Base-by-base conservation (phyloP, 2,888 invertebrate species). In the Yponomeuta evonymella region DNA sequence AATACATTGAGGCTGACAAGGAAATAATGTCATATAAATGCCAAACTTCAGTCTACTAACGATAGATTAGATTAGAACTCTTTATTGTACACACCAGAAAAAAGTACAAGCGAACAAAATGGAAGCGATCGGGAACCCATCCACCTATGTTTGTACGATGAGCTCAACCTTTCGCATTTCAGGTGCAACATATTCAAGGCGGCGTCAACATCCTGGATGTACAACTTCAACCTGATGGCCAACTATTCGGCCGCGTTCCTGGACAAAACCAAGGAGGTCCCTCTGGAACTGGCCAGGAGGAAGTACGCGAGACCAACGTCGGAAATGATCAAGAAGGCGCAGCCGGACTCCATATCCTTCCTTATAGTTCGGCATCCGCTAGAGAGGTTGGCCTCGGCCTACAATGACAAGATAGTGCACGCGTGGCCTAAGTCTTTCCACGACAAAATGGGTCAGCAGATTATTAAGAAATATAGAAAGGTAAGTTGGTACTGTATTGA, bases 191-290 rank as follows among this genome's bases (percentile, higher is more conserved):
- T 96, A 73, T 96, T 96, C 83, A 96, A 96, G 92, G 96, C 96
- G 6, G 96, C 96, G 2, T 97, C 97, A n/a, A 96, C 97, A 29
- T 97, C 97, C 0, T 97, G 97, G 97, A 96, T 97, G 95, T 97
- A 97, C 88, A 97, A 97, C 88, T 97, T 97, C 87, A 97, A 97
- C 86, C 88, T 96, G 70, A 94, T 97, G 86, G 97, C 97, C 10
- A 97, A 97, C 78, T 96, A 97, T 85, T 94, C 95, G 72, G 94
- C 96, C 11, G 94, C 94, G 70, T 97, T 95, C 88, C 89, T 97
- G 76, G 95, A 95, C 81, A 95, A 95, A 79, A 96, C 95, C 72
- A 96, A 96, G 83, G 93, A 95, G 79, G 96, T 97, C 70, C 96
- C 96, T 70, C 92, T 97, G 75, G 94, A 95, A 75, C 86, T 97